Evolutionary conservation across 2,113 vertebrate species (phyloP), one percentile per base, ranked within the genome.

Genomic region (Puntigrus tetrazona): DNA sequence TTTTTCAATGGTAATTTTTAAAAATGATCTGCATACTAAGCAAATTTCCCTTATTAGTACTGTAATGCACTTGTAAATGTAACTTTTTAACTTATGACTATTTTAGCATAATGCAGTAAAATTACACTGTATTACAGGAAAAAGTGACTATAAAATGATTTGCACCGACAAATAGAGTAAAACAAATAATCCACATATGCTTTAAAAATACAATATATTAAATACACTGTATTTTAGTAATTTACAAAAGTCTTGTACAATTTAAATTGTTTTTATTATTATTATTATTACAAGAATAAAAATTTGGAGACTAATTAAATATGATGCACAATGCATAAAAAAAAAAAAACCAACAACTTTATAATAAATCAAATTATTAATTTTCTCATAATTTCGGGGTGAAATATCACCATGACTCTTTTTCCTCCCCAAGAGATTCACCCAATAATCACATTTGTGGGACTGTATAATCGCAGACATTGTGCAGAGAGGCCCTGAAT

Each of bases 381-480:
- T 50, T 13, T 31, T 7, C n/a, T 61, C 22, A 18, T 61, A 1
- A 3, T 27, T 78, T 63, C 18, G 4, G 18, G 61, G 14, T 45
- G 29, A 47, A 67, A 80, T 20, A 1, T 13, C 3, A 80, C 59
- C 27, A 27, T 5, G 36, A n/a, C 41, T 14, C 45, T 73, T 72
- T 4, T 1, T 2, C 1, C 38, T 3, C 8, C 43, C n/a, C n/a
- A n/a, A 74, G 11, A 47, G 52, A 78, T 78, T 59, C 11, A 31
- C 59, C 41, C 78, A 80, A 34, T 47, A 22, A 80, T 67, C 59
- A 79, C 77, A 80, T 80, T 67, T 65, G 57, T 47, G 4, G 38
- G 78, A 80, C 55, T 59, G 77, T 63, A 38, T 45, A 25, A 25
- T 50, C 43, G 50, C 75, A 36, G 50, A 36, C 13, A 59, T 47